Evolutionary conservation across 1,140 invertebrate species (phyloP).

Genomic region (Penaeus chinensis): DNA sequence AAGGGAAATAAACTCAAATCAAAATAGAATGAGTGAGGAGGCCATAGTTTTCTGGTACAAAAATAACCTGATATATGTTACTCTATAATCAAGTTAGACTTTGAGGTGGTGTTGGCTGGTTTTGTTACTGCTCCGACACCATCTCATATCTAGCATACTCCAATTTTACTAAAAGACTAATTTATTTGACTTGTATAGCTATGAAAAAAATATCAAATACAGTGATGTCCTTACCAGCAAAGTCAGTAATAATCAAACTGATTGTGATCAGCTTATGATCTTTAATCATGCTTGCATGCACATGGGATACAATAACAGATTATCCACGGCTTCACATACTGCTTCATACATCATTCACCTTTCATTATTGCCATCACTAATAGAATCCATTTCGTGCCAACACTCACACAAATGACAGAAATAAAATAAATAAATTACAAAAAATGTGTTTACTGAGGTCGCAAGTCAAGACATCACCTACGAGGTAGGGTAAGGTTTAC

Average conservation of each 20-base stretch:
- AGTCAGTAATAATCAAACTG: constrained; percentile 55
- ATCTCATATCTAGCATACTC: constrained; percentile 50
- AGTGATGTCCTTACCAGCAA: constrained; percentile 59
- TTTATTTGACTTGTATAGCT: constrained; percentile 61
- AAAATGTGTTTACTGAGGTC: constrained; percentile 60
- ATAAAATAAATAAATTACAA: constrained; percentile 48
- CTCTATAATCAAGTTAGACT: constrained; percentile 53
- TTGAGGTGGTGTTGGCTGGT: constrained; percentile 43
- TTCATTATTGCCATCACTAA: constrained; percentile 55
- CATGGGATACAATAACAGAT: constrained; percentile 52
- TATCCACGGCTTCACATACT: constrained; percentile 47
- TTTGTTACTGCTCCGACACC: constrained; percentile 34
- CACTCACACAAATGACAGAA: constrained; percentile 51
- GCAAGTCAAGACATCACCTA: constrained; percentile 61
- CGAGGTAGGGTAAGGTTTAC: constrained; percentile 61
- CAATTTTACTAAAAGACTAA: constrained; percentile 61
- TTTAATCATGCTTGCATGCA: constrained; percentile 53
- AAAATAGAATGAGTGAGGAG: constrained; percentile 60
- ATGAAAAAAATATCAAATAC: constrained; percentile 60
- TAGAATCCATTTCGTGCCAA: constrained; percentile 35
- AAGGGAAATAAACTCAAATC: constrained; percentile 39
- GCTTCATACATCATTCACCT: constrained; percentile 48
- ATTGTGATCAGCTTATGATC: constrained; percentile 38
- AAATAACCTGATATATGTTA: constrained; percentile 61
- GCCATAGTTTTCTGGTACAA: constrained; percentile 61